Percentiles rank a stretch among this genome's conserved stretches.
Evolutionary conservation across 2,797 vertebrate genomes (phyloP).

Genomic region (Ctenopoma kingsleyae): DNA sequence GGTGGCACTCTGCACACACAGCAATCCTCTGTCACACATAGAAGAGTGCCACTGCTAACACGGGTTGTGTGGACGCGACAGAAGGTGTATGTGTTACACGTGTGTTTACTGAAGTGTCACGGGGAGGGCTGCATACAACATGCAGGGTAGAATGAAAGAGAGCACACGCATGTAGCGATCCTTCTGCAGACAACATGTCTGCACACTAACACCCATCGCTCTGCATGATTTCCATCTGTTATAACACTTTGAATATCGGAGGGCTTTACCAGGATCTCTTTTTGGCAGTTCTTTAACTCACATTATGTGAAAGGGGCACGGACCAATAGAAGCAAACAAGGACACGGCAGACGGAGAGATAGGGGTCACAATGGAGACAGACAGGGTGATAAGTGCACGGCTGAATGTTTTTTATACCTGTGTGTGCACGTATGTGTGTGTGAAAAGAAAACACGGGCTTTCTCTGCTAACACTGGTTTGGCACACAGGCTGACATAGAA

Average conservation of each 20-base stretch:
- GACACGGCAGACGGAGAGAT: not conserved
- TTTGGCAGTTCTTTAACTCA: conserved; percentile 36
- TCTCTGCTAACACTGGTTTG: conserved; percentile 59
- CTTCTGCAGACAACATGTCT: conserved; percentile 60
- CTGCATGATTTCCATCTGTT: conserved; percentile 47
- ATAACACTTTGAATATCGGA: conserved; percentile 38
- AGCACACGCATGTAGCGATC: conserved; percentile 47
- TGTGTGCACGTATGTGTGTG: conserved; percentile 10
- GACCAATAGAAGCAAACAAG: conserved; percentile 14
- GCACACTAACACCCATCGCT: conserved; percentile 52
- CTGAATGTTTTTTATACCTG: conserved; percentile 34
- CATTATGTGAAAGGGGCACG: conserved; percentile 39
- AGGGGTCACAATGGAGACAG: conserved; percentile 47
- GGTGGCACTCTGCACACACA: conserved; percentile 66
- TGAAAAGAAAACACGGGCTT: conserved; percentile 56
- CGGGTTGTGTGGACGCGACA: conserved; percentile 39
- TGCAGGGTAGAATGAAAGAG: conserved; percentile 40
- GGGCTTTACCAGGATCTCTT: conserved; percentile 27
- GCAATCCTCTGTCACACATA: conserved; percentile 55
- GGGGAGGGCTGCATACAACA: conserved; percentile 43
- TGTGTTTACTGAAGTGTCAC: conserved; percentile 58
- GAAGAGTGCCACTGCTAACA: conserved; percentile 29
- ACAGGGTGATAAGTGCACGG: conserved; percentile 30
- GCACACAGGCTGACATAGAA: conserved; percentile 67
- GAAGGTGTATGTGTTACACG: conserved; percentile 57